Conservation (phyloP, 2,113 vertebrate species). For the Equus quagga region DNA sequence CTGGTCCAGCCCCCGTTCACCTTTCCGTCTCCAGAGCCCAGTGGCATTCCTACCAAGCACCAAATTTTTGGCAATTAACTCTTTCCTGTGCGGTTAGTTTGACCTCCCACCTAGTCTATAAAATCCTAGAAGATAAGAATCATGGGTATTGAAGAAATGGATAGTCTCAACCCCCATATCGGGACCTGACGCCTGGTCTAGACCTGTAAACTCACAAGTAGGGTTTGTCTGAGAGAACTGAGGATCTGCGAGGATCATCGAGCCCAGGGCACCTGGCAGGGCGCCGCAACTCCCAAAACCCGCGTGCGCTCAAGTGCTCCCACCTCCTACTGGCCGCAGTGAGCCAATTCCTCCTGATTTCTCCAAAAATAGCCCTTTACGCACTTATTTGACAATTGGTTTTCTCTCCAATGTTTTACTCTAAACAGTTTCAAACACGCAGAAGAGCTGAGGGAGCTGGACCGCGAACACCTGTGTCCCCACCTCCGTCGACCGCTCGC, state of each 20-base stretch:
- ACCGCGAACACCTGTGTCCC: neutral
- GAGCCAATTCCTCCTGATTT: rapidly evolving
- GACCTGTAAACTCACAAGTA: neutral
- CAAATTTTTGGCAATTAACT: neutral
- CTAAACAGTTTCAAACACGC: neutral
- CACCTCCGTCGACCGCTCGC: rapidly evolving
- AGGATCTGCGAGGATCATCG: neutral
- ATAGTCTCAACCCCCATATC: neutral
- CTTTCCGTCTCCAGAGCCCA: neutral
- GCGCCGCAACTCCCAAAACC: neutral
- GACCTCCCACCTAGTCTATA: neutral
- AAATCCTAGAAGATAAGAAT: neutral
- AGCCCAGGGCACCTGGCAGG: rapidly evolving
- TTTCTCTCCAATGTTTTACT: rapidly evolving
- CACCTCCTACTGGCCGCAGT: neutral
- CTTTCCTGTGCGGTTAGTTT: neutral
- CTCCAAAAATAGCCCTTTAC: rapidly evolving
- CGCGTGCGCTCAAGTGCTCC: rapidly evolving
- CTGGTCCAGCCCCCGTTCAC: neutral
- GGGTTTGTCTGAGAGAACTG: neutral
- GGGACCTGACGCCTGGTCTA: neutral
- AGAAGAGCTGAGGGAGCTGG: neutral
- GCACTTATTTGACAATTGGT: rapidly evolving
- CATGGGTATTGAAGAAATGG: neutral
- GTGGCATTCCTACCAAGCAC: too few species aligned